Percentiles rank a stretch among this genome's conserved stretches.
These are phyloP conservation scores for Triplophysa tibetana DNA, from an alignment of 2,113 vertebrate genomes.

Conservation along the genomic window DNA sequence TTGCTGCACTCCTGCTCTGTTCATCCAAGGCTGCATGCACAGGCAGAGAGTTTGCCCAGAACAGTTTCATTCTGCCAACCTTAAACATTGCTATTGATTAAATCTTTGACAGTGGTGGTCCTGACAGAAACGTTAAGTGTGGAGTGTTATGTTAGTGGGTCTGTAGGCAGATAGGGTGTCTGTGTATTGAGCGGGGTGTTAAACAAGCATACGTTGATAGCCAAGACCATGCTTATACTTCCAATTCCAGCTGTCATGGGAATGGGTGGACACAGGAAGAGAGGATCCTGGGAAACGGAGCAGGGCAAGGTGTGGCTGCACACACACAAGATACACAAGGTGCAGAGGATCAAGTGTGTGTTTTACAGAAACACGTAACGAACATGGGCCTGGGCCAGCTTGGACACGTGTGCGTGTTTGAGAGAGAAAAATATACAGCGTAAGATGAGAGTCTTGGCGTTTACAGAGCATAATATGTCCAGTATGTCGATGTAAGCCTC, in stretches of 20 bases:
- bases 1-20: too few relatives aligned
- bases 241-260: slow-evolving; percentile 1
- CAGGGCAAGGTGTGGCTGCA: neutral
- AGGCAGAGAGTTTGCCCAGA: too few relatives aligned
- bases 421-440: slow-evolving; percentile 21
- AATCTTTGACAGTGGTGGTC: too few relatives aligned
- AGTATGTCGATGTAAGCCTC: slow-evolving; percentile 13
- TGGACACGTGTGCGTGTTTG: neutral
- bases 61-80: too few relatives aligned
- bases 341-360: slow-evolving; percentile 41
- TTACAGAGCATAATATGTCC: neutral
- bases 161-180: neutral
- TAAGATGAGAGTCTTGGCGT: slow-evolving; percentile 19
- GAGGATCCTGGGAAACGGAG: slow-evolving; percentile 39
- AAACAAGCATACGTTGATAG: slow-evolving; percentile 15
- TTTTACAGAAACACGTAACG: slow-evolving; percentile 41
- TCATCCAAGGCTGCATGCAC: too few relatives aligned
- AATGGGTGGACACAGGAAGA: slow-evolving; percentile 47
- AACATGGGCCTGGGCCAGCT: slow-evolving; percentile 57
- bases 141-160: too few relatives aligned
- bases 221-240: neutral
- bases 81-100: too few relatives aligned
- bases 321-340: slow-evolving; percentile 35
- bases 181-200: neutral
- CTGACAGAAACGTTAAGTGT: too few relatives aligned